Evolutionary conservation across 2,888 invertebrate species (phyloP).

Genomic region (Brachypalpus laphriformis): DNA sequence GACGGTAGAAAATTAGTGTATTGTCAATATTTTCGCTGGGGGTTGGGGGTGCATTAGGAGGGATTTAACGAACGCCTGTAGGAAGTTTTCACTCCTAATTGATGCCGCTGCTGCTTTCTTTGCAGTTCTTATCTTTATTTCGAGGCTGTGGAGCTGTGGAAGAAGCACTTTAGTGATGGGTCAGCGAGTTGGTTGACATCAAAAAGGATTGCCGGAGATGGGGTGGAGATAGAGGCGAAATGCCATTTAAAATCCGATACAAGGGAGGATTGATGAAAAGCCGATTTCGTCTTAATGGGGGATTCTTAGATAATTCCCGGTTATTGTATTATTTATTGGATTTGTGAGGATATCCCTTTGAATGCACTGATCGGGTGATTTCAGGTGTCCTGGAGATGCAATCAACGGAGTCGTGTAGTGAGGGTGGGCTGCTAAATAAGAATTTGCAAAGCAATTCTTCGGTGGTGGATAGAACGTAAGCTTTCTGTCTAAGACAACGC

Average conservation of each 20-base stretch:
- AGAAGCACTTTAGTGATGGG: background rate
- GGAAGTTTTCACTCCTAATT: background rate
- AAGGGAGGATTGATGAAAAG: background rate
- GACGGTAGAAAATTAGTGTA: background rate
- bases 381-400: no score
- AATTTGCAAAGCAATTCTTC: no score
- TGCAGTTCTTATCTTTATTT: background rate
- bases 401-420: no score
- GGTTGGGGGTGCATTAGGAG: background rate
- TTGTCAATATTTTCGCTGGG: background rate
- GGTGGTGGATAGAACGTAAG: no score
- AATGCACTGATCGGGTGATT: no score
- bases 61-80: background rate
- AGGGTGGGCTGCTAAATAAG: no score
- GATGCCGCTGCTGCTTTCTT: background rate
- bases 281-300: no score
- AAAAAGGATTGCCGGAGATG: background rate
- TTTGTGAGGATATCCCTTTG: no score
- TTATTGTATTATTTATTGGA: constrained; percentile 15
- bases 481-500: no score
- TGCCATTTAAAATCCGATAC: background rate
- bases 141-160: background rate
- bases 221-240: background rate
- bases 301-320: background rate
- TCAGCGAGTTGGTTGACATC: background rate